phyloP scores from a whole-genome alignment of 2,113 vertebrate genomes.

The Halcyon senegalensis region DNA sequence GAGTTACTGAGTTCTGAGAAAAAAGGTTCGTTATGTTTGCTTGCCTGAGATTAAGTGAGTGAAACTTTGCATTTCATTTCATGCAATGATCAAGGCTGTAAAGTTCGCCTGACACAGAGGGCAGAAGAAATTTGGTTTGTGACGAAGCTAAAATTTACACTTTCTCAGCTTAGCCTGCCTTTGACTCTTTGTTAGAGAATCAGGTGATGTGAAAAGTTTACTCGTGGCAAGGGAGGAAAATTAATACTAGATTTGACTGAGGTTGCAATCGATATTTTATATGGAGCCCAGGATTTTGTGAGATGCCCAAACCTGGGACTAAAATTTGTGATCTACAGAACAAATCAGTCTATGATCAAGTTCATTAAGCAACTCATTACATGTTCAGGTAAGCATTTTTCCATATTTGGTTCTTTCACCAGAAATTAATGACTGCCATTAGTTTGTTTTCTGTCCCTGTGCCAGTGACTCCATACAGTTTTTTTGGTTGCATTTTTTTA shows the following conservation, averaged over 20 bases:
- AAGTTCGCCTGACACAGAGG: background rate
- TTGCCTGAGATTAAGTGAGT: background rate
- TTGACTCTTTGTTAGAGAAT: background rate
- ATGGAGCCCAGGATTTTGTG: background rate
- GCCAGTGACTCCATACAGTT: background rate
- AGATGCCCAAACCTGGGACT: background rate
- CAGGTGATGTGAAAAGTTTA: background rate
- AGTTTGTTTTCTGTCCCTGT: background rate
- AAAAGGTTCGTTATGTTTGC: background rate
- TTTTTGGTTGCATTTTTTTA: background rate
- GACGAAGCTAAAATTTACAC: background rate
- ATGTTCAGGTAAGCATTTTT: background rate
- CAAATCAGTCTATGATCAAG: background rate
- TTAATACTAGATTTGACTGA: background rate
- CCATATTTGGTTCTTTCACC: background rate
- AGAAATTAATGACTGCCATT: background rate
- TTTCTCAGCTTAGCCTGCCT: background rate
- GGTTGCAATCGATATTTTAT: background rate
- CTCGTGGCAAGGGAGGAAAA: background rate
- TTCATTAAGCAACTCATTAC: background rate
- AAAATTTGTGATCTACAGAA: background rate
- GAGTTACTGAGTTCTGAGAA: background rate
- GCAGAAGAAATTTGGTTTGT: background rate
- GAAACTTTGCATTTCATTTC: background rate
- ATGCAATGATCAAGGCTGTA: background rate